phyloP scores from a whole-genome alignment of 2,797 vertebrate species.

The Gadopsis bispinosus region DNA sequence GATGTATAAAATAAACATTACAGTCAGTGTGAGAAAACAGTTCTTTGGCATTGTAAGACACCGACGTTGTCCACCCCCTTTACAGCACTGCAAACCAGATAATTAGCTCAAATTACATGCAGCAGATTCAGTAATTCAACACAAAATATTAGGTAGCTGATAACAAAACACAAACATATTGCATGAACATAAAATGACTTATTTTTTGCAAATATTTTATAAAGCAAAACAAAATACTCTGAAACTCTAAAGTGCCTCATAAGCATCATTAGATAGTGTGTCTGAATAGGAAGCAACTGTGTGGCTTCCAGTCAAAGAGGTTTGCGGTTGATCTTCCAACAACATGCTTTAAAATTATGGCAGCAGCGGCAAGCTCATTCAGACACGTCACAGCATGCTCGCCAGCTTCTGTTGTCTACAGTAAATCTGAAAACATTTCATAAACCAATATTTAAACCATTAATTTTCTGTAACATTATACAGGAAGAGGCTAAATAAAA shows the following conservation, averaged over 20 bases:
- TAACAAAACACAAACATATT: conserved; percentile 36
- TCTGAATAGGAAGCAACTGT: conserved; percentile 34
- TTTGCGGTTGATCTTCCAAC: conserved; percentile 47
- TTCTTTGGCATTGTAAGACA: conserved; percentile 60
- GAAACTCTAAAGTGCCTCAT: conserved; percentile 55
- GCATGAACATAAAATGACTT: neutral
- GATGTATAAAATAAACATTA: conserved; percentile 21
- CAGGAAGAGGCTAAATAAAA: neutral
- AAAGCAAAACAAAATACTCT: conserved; percentile 19
- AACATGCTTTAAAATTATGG: conserved; percentile 42
- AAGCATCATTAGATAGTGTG: conserved; percentile 52
- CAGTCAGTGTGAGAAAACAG: conserved; percentile 32
- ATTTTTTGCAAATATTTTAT: conserved; percentile 14
- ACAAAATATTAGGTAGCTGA: conserved; percentile 32
- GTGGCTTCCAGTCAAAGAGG: conserved; percentile 55
- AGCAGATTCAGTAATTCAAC: conserved; percentile 27
- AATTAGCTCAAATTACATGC: neutral
- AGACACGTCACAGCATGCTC: conserved; percentile 52
- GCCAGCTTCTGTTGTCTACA: conserved; percentile 53
- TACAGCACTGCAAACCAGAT: conserved; percentile 46
- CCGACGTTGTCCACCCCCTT: neutral
- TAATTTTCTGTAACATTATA: neutral
- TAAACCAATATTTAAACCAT: conserved; percentile 5
- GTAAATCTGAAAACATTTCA: conserved; percentile 29
- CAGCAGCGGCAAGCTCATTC: conserved; percentile 52